Base-by-base conservation (phyloP, 2,113 vertebrate species). In the Phrynocephalus versicolor region DNA sequence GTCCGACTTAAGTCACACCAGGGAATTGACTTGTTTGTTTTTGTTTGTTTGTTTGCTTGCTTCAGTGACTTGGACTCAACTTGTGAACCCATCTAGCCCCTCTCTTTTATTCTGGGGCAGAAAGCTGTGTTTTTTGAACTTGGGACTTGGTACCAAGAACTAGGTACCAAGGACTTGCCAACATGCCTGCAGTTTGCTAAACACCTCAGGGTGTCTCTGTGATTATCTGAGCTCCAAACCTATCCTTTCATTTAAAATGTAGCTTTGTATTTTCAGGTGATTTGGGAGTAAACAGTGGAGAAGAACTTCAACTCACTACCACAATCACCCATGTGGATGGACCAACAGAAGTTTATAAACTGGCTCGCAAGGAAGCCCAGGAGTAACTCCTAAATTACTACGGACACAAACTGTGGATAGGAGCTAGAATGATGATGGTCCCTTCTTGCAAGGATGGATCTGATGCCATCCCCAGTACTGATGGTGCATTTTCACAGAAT, bases 271-370 rank as follows among this genome's bases (percentile, higher is more conserved):
- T 92, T 93, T 37, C 93, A 98, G 97, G 96, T 33, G 96, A 97
- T 87, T 93, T 97, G 12, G 97, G 96, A 8, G 94, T 96, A 23
- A 98, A 94, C 95, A 98, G 97, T 0, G 98, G 97, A 1, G 99
- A 99, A 76, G 98, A 99, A 91, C 96, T 97, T 27, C 98, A 99
- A 94, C 96, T 99, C 86, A 99, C 99, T 81, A 99, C 98, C 83
- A 99, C 98, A 27, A 98, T 99, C 95, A 98, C 98, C 45, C 98
- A 99, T 0, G 97, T 97, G 60, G 98, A 99, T 0, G 98, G 98
- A 19, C 98, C 97, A 18, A 99, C 98, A 0, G 97, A 99, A 94
- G 95, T 99, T 85, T 99, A 99, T 92, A 98, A 97, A 95, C 93
- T 99, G 96, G 96, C 97, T 5, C 97, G 98, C 89, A 99, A 99